phyloP scores from a whole-genome alignment of 2,113 vertebrate genomes.

The Electrona antarctica region DNA sequence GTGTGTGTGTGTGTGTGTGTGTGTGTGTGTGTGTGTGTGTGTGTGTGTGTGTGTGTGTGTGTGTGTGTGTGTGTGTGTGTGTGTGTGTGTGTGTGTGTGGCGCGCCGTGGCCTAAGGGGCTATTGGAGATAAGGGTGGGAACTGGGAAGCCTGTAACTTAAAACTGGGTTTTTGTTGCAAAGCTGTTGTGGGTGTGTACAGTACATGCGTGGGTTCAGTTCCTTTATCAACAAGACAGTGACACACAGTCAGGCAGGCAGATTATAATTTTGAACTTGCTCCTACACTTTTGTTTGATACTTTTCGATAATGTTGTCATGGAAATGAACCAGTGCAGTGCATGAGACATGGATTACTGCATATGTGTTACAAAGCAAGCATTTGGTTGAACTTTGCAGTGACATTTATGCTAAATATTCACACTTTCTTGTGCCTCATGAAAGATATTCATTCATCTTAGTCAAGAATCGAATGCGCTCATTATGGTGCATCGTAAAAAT shows the following conservation, averaged over 20 bases:
- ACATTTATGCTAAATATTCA: slow-evolving; percentile 4
- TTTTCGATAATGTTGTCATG: slow-evolving; percentile 69
- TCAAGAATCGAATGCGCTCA: slow-evolving; percentile 17
- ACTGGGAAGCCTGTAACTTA: slow-evolving; percentile 36
- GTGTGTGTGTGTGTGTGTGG: neutral
- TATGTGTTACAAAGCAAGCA: slow-evolving; percentile 62
- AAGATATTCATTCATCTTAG: neutral
- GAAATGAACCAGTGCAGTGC: slow-evolving; percentile 56
- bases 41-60: slow-evolving; percentile 10
- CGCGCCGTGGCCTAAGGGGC: slow-evolving; percentile 22
- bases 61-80: neutral
- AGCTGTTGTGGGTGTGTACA: slow-evolving; percentile 8
- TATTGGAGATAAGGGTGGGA: slow-evolving; percentile 42
- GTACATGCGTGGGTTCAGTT: slow-evolving; percentile 22
- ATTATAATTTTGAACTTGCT: slow-evolving; percentile 36
- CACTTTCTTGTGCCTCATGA: too few relatives aligned
- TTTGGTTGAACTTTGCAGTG: slow-evolving; percentile 36
- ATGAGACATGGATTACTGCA: slow-evolving; percentile 41
- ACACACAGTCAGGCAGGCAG: slow-evolving; percentile 14
- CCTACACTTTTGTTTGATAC: slow-evolving; percentile 49
- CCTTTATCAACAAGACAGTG: slow-evolving; percentile 26
- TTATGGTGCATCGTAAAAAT: neutral
- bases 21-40: too few relatives aligned
- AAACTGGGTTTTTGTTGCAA: slow-evolving; percentile 51
- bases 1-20: too few relatives aligned